Conservation (phyloP, 2,888 invertebrate species). For the Phaonia tiefii region DNA sequence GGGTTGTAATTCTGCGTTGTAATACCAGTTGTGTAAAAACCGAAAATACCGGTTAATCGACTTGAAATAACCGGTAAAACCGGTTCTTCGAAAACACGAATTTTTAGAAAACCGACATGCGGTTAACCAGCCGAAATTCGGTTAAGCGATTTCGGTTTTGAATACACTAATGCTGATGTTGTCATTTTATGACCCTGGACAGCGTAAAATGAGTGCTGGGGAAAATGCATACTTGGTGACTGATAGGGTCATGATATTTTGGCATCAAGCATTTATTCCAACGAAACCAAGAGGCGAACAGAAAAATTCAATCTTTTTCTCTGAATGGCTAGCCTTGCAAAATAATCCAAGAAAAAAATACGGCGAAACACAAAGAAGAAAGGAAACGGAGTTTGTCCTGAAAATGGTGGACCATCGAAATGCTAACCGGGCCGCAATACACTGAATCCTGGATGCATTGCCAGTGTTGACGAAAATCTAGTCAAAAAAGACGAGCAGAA, state of each 20-base stretch:
- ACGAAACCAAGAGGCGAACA: neutral
- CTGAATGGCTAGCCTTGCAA: neutral
- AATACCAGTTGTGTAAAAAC: too few species aligned
- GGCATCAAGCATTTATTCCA: constrained; percentile 14
- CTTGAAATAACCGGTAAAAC: too few species aligned
- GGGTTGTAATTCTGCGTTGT: too few species aligned
- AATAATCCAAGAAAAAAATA: neutral
- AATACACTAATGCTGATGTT: neutral
- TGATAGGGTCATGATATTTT: constrained; percentile 9
- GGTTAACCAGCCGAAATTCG: too few species aligned
- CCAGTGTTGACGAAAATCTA: too few species aligned
- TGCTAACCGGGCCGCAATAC: constrained; percentile 1
- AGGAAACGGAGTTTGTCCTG: constrained; percentile 6
- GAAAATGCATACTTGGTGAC: constrained; percentile 6
- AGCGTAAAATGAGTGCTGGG: neutral
- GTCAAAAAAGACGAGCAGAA: neutral
- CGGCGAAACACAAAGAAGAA: constrained; percentile 5
- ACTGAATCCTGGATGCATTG: constrained; percentile 6
- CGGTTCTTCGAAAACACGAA: too few species aligned
- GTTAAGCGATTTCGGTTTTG: too few species aligned
- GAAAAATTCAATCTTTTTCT: constrained; percentile 1
- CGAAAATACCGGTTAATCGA: too few species aligned
- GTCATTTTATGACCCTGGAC: neutral
- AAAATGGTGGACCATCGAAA: neutral
- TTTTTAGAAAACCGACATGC: too few species aligned